Conservation (phyloP, 2,888 invertebrate genomes). For the Anorthoa munda region DNA sequence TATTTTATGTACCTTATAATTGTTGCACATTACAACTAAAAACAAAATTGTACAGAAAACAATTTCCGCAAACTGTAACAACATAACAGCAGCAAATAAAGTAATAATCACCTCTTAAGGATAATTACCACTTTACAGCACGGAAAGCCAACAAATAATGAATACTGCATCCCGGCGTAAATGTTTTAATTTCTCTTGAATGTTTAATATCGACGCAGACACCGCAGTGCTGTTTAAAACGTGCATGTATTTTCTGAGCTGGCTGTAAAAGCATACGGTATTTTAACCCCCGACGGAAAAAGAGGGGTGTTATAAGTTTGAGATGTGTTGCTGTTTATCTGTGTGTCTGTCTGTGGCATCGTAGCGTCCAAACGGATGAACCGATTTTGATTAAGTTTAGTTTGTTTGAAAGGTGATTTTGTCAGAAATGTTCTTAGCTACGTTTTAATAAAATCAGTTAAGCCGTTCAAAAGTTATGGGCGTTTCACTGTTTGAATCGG, state of each 20-base stretch:
- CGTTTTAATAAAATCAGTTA: too few species aligned
- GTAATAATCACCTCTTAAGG: constrained; percentile 20
- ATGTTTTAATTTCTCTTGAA: constrained; percentile 45
- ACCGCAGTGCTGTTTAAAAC: constrained; percentile 12
- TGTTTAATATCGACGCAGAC: constrained; percentile 48
- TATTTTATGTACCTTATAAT: neutral
- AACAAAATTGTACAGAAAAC: neutral
- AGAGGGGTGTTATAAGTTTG: too few species aligned
- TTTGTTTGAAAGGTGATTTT: too few species aligned
- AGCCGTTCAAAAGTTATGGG: too few species aligned
- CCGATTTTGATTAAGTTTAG: too few species aligned
- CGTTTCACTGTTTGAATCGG: too few species aligned
- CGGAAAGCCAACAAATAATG: constrained; percentile 26
- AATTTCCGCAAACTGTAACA: neutral
- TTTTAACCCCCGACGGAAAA: too few species aligned
- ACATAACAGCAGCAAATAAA: neutral
- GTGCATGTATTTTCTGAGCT: neutral
- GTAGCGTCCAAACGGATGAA: too few species aligned
- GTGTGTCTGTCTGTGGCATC: too few species aligned
- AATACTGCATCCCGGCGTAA: constrained; percentile 26
- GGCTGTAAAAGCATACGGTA: neutral
- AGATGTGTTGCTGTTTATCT: too few species aligned
- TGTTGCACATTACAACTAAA: neutral
- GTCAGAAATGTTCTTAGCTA: too few species aligned
- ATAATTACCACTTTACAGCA: constrained; percentile 52